A percentile compares a stretch with the other conserved stretches of the same genome.
Conservation (phyloP, 2,888 invertebrate species). For the Pollenia amentaria region DNA sequence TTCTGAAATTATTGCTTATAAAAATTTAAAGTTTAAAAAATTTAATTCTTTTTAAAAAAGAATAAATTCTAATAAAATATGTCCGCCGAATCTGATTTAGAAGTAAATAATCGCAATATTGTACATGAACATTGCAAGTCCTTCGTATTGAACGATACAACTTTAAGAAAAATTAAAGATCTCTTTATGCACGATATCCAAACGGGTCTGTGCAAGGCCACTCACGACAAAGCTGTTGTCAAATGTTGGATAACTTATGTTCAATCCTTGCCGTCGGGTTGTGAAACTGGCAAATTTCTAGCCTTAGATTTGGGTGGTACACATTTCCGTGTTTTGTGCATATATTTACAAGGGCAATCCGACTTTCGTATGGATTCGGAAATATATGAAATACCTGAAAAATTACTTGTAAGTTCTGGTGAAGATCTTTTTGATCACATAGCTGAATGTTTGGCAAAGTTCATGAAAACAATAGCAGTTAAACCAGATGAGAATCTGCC, state of each 20-base stretch:
- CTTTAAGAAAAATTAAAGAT: conserved; percentile 26
- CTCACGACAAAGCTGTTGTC: conserved; percentile 22
- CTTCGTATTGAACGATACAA: conserved; percentile 14
- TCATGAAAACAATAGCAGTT: conserved; percentile 86
- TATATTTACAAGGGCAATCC: conserved; percentile 3
- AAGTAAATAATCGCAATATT: not conserved
- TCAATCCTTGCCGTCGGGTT: conserved; percentile 89
- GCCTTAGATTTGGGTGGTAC: conserved; percentile 93
- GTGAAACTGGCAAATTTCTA: conserved; percentile 90
- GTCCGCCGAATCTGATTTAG: not conserved
- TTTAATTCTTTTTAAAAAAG: not conserved
- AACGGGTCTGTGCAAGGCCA: conserved; percentile 35
- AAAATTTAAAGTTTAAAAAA: not conserved
- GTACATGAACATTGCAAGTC: conserved; percentile 20
- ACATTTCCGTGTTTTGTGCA: conserved; percentile 89
- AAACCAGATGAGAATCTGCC: conserved; percentile 84
- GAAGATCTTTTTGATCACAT: conserved; percentile 90
- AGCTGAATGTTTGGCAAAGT: conserved; percentile 90
- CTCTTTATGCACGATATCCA: conserved; percentile 40
- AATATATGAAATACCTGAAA: conserved; percentile 87
- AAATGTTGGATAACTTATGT: conserved; percentile 85
- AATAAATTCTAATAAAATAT: not conserved
- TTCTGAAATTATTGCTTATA: not conserved
- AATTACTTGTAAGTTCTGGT: conserved; percentile 87
- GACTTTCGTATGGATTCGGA: conserved; percentile 86